Percentiles rank a stretch among this genome's conserved stretches.
Evolutionary conservation across 2,113 vertebrate genomes (phyloP).

Genomic region (Sinocyclocheilus grahami): DNA sequence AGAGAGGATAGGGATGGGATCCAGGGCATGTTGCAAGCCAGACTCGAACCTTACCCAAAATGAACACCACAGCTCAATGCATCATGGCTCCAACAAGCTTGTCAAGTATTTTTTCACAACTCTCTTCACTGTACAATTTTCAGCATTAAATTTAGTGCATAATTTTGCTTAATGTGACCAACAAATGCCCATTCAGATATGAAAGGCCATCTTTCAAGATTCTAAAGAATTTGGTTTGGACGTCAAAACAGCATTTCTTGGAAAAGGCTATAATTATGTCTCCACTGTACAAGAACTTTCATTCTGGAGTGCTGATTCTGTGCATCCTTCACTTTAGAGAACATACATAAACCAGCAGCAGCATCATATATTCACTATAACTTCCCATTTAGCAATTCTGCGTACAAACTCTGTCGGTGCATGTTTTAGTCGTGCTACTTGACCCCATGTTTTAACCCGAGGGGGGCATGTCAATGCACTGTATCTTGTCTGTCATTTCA

Average conservation of each 20-base stretch:
- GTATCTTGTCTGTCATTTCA: conserved; percentile 12
- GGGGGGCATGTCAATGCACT: not conserved
- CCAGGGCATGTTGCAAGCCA: not conserved
- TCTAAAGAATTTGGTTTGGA: not conserved
- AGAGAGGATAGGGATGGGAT: not conserved
- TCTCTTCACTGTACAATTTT: not conserved
- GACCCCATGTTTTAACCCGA: not conserved
- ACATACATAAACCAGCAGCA: not conserved
- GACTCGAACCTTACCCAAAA: not conserved
- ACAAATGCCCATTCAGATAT: not conserved
- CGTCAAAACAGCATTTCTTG: not conserved
- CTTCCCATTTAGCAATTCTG: not conserved
- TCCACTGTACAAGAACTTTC: not conserved
- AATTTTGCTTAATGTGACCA: not conserved
- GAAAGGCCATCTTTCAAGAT: not conserved
- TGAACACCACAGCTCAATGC: not conserved
- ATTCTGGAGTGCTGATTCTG: not conserved
- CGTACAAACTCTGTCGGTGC: not conserved
- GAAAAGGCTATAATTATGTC: not conserved
- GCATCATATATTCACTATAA: not conserved
- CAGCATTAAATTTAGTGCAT: not conserved
- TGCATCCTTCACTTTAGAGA: not conserved
- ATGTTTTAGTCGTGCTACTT: not conserved
- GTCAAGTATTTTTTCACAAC: not conserved
- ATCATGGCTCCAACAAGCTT: not conserved